phyloP scores from a whole-genome alignment of 2,113 vertebrate genomes.

The Elephantulus edwardii region DNA sequence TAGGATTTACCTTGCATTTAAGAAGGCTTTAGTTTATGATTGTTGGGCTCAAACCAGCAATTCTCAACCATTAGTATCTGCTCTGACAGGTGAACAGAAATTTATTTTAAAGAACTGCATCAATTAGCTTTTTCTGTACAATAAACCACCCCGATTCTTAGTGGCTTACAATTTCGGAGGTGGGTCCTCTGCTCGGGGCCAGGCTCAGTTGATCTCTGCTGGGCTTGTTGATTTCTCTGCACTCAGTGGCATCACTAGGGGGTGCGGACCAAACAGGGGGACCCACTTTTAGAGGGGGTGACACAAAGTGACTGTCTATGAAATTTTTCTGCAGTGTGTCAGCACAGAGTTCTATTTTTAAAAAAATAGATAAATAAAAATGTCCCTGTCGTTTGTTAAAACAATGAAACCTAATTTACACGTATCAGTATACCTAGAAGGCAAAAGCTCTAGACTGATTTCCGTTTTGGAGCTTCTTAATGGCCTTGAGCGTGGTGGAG shows the following conservation, averaged over 20 bases:
- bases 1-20: constrained; percentile 17
- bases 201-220: not conserved
- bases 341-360: too few relatives aligned
- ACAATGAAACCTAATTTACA: not conserved
- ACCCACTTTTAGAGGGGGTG: not conserved
- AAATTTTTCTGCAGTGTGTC: too few relatives aligned
- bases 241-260: not conserved
- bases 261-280: not conserved
- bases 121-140: constrained; percentile 26
- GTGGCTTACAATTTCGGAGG: not conserved
- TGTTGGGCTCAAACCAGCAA: not conserved
- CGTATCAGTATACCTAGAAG: not conserved
- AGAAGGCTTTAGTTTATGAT: constrained; percentile 34
- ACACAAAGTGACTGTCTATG: too few relatives aligned
- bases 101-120: constrained; percentile 40
- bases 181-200: not conserved
- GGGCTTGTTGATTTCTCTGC: not conserved
- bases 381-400: not conserved
- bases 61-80: constrained; percentile 11
- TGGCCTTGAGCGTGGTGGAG: too few relatives aligned
- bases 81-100: constrained; percentile 25
- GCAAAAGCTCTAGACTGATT: not conserved
- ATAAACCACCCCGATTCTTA: not conserved
- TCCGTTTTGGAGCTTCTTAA: not conserved
- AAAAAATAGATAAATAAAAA: too few relatives aligned